Base-by-base conservation (phyloP, 35 echinoderm and acorn worm genomes). In the Acanthaster planci region DNA sequence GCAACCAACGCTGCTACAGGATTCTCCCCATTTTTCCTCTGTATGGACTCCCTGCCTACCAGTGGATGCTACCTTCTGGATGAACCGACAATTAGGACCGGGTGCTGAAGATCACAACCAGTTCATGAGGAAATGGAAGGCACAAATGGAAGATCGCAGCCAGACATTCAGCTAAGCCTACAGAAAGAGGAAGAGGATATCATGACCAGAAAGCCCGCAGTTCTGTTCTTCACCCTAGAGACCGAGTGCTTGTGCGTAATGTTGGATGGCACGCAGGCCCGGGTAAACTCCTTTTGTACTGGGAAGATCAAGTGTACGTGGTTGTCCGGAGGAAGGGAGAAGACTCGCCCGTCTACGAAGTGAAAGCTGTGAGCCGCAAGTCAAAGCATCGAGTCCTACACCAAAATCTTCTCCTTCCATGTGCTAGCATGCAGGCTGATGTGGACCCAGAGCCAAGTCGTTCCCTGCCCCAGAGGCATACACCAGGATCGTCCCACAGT, bases 11-110 rank as follows among this genome's bases (percentile, higher is more conserved):
- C 82, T 5, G 39, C 85, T 7, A 92, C 90, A 5, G 80, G 81
- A 37, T 93, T 55, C 68, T 60, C 80, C 12, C 91, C 91, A 39
- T 84, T 59, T 35, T 84, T 79, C 39, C n/a, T n/a, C n/a, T n/a
- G n/a, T n/a, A n/a, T n/a, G n/a, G n/a, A n/a, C 56, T 93, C 86
- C 91, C 37, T 15, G 86, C 22, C 38, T 93, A 5, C 91, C 86
- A 9, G 85, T 93, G 34, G 91, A 93, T 37, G 22, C 89, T 23
- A 38, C 54, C 2, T 93, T 93, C 77, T 52, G 56, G 15, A 14
- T 86, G 16, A 36, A 52, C 8, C 6, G 31, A 27, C 10, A 60
- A 17, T 36, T 54, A 1, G 34, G 18, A 12, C n/a, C n/a, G n/a
- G n/a, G n/a, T n/a, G n/a, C n/a, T n/a, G n/a, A n/a, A n/a, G n/a